phyloP scores from a whole-genome alignment of 2,797 vertebrate species.

The Dendrocincla tyrannina region DNA sequence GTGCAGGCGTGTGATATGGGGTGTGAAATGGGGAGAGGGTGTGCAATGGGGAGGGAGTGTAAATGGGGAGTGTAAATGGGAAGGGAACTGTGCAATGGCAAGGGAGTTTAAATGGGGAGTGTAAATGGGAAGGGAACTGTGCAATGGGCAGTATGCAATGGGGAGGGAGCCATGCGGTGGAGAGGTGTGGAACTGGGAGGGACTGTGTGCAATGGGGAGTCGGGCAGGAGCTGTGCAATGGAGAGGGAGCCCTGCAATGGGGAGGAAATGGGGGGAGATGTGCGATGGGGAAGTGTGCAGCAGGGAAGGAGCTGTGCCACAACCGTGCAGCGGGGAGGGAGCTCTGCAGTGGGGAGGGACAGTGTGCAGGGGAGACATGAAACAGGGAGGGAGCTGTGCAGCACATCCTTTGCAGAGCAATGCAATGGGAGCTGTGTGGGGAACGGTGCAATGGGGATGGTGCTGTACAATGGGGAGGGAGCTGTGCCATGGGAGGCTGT shows the following conservation, averaged over 20 bases:
- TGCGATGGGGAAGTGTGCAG: not conserved
- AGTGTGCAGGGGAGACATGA: not conserved
- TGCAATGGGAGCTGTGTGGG: no score
- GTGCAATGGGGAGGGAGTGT: no score
- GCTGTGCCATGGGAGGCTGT: not conserved
- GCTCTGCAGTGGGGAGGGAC: not conserved
- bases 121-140: not conserved
- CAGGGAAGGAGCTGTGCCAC: not conserved
- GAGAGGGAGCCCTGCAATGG: not conserved
- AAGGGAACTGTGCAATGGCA: not conserved
- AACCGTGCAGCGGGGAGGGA: not conserved
- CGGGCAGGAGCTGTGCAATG: not conserved
- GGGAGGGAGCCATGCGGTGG: no score
- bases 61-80: no score
- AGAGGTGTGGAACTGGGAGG: no score
- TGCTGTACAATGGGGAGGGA: no score
- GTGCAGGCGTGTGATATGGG: not conserved
- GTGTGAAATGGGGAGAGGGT: not conserved
- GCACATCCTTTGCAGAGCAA: no score
- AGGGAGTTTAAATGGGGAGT: not conserved
- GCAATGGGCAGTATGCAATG: no score
- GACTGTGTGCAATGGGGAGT: not conserved
- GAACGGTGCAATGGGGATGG: no score
- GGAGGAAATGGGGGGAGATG: no score
- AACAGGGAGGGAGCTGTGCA: not conserved